Conservation (phyloP, 2,888 invertebrate species). For the Apodemia hepburni region DNA sequence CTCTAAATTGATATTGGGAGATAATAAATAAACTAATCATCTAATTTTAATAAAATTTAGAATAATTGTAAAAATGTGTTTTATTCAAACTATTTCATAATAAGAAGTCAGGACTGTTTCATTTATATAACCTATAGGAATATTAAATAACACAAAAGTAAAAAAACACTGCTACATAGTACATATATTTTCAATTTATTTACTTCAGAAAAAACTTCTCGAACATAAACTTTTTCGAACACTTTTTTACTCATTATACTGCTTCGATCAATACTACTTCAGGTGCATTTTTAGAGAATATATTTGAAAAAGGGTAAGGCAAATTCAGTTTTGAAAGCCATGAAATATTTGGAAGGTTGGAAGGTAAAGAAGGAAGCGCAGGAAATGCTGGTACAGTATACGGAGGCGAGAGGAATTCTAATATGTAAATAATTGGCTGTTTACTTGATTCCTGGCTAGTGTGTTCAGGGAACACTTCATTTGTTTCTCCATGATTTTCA, state of each 20-base stretch:
- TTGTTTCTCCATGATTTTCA: background rate
- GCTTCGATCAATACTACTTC: background rate
- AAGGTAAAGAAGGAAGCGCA: background rate
- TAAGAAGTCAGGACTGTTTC: background rate
- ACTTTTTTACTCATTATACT: background rate
- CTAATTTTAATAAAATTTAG: conserved; percentile 2
- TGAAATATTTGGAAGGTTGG: background rate
- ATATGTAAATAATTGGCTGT: conserved; percentile 1
- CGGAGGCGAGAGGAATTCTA: background rate
- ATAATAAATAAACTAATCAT: background rate
- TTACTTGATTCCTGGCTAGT: background rate
- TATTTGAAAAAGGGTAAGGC: background rate
- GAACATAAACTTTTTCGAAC: too few species aligned
- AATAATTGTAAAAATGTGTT: background rate
- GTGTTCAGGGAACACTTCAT: background rate
- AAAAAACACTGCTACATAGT: too few species aligned
- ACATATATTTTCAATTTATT: too few species aligned
- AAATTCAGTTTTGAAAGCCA: conserved; percentile 4
- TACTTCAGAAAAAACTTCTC: background rate
- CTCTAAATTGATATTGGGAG: conserved; percentile 46
- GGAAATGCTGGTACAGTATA: background rate
- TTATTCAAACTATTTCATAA: background rate
- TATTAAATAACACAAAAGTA: too few species aligned
- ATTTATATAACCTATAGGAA: background rate
- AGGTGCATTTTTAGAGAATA: background rate